A percentile compares a stretch with the other conserved stretches of the same genome.
Evolutionary conservation across 2,797 vertebrate genomes (phyloP).

Genomic region (Poeciliopsis gracilis): DNA sequence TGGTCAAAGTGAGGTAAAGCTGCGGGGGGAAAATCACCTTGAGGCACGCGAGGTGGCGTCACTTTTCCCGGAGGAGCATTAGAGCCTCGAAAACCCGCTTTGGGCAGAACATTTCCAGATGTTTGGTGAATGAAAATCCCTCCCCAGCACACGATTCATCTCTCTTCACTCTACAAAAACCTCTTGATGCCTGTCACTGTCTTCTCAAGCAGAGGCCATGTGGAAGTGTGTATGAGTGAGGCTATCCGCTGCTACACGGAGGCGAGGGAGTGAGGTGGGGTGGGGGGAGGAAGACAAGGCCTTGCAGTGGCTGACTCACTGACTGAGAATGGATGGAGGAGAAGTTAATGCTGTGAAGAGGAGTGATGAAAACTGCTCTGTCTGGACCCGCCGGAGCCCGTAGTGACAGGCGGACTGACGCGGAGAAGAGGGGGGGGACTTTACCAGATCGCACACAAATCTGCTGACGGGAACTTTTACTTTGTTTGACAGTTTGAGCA

Average conservation of each 20-base stretch:
- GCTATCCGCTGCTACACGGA: slow-evolving; percentile 16
- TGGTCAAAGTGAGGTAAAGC: slow-evolving; percentile 62
- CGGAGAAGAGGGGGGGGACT: neutral
- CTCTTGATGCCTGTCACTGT: slow-evolving; percentile 20
- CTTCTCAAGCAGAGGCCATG: slow-evolving; percentile 16
- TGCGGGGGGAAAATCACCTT: slow-evolving; percentile 63
- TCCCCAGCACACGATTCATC: slow-evolving; percentile 3
- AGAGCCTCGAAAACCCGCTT: slow-evolving; percentile 21
- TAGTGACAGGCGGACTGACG: slow-evolving; percentile 9
- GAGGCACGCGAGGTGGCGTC: slow-evolving; percentile 44
- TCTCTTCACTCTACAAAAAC: slow-evolving; percentile 9
- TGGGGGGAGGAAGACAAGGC: slow-evolving; percentile 11
- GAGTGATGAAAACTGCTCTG: slow-evolving; percentile 21
- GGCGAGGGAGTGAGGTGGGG: too few relatives aligned
- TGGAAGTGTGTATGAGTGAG: slow-evolving; percentile 31
- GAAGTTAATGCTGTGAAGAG: slow-evolving; percentile 16
- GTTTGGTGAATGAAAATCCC: slow-evolving; percentile 29
- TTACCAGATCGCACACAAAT: neutral
- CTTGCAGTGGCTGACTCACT: slow-evolving; percentile 32
- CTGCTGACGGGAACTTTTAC: neutral
- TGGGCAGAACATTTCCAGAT: slow-evolving; percentile 45
- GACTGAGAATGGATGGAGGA: slow-evolving; percentile 29
- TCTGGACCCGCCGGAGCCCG: neutral
- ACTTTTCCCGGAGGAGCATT: slow-evolving; percentile 24
- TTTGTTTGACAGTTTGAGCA: neutral